Base-by-base conservation (phyloP, 2,888 invertebrate genomes). In the Sinohyriopsis cumingii region DNA sequence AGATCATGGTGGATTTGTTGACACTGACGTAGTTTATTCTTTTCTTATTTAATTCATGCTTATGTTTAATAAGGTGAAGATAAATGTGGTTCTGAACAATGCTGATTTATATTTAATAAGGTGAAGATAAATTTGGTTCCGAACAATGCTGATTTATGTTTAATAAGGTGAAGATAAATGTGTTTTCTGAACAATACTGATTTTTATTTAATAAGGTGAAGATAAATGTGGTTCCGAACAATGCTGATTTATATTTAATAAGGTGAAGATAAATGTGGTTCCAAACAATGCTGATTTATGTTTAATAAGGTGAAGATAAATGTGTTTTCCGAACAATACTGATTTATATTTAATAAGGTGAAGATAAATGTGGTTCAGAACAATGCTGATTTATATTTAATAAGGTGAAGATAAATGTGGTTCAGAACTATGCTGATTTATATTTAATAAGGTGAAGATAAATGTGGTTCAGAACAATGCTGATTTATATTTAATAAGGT, bases 101-200 rank as follows among this genome's bases (percentile, higher is more conserved):
- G 45, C 45, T 45, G 12, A 45, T 45, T 45, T 15, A 45, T 68
- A 63, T 25, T 64, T 60, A 72, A 74, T 20, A 71, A 88, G 86
- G 90, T 91, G 19, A 95, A 97, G 90, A 97, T 99, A 0, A 99
- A 99, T 92, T 97, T 99, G 4, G 98, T 98, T 0, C 98, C 98
- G 90, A 88, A 88, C 89, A 99, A 99, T 45, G 45, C 45, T 45
- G 12, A 45, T 45, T 45, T 15, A 45, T 68, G 63, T 25, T 64
- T 60, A 72, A 74, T 20, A 71, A 88, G 86, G 90, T 91, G 19
- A 95, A 97, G 90, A 97, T 99, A 0, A 99, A 99, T 92, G 97
- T 99, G 4, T n/a, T 98, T 98, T 0, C 98, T 98, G 90, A 88
- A 88, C 89, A 45, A 15, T 45, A 15, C 45, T 45, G 12, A 45